phyloP scores from a whole-genome alignment of 2,113 vertebrate species.

The Etheostoma spectabile region DNA sequence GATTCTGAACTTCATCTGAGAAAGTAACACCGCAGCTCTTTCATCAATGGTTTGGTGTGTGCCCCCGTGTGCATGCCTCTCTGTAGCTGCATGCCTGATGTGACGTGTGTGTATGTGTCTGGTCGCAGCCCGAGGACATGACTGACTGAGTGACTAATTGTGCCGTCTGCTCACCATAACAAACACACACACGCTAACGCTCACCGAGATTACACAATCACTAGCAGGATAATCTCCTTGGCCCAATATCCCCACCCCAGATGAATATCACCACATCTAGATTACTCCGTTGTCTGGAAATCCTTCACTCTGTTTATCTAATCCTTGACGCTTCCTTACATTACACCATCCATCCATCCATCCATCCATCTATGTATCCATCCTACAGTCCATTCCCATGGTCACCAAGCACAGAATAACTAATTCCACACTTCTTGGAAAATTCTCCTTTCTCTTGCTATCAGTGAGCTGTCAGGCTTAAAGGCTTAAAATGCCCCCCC shows the following conservation, averaged over 20 bases:
- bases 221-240: constrained; percentile 68
- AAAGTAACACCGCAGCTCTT: constrained; percentile 38
- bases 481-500: too few relatives aligned
- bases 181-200: constrained; percentile 43
- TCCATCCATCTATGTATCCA: background rate
- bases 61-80: constrained; percentile 1
- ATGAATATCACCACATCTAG: constrained; percentile 69
- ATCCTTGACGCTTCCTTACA: constrained; percentile 58
- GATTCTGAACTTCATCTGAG: constrained; percentile 14
- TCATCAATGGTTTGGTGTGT: constrained; percentile 22
- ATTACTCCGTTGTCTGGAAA: constrained; percentile 64
- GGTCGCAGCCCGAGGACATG: constrained; percentile 39
- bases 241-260: constrained; percentile 16
- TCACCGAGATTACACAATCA: constrained; percentile 69
- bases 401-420: constrained; percentile 31
- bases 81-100: constrained; percentile 61
- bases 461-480: background rate
- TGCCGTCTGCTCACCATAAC: constrained; percentile 60
- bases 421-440: constrained; percentile 50
- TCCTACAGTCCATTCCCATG: background rate
- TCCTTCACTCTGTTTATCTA: constrained; percentile 51
- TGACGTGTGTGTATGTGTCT: constrained; percentile 45
- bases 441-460: background rate
- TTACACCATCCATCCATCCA: constrained; percentile 29
- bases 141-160: constrained; percentile 75